Evolutionary conservation across 2,797 vertebrate genomes (phyloP).

Genomic region (Triplophysa yarkandensis): DNA sequence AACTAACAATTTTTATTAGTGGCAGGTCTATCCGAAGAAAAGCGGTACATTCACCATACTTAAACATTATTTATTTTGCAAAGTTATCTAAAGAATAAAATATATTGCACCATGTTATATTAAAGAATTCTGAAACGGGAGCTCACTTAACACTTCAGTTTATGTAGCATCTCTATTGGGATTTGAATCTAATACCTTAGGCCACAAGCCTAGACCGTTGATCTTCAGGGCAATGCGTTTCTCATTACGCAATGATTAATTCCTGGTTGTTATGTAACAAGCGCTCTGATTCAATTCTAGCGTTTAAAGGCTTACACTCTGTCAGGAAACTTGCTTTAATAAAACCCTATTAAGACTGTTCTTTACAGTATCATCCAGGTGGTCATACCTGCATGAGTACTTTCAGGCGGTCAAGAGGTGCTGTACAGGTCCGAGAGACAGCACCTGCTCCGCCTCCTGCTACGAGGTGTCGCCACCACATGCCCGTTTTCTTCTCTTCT

Average conservation of each 20-base stretch:
- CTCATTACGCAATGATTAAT: neutral
- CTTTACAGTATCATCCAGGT: neutral
- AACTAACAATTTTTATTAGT: too few species aligned
- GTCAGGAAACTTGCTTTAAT: neutral
- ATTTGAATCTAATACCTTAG: neutral
- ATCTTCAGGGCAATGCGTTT: neutral
- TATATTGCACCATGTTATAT: neutral
- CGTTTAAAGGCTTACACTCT: neutral
- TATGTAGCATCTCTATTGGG: neutral
- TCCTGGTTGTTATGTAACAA: neutral
- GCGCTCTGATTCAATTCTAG: neutral
- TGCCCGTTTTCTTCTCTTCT: slow-evolving; percentile 91
- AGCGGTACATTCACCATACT: neutral
- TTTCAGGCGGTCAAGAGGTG: slow-evolving; percentile 92
- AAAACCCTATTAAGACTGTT: neutral
- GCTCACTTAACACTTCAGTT: neutral
- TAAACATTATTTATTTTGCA: neutral
- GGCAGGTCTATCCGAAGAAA: too few species aligned
- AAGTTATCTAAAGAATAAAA: neutral
- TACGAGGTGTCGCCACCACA: slow-evolving; percentile 97
- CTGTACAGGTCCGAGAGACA: slow-evolving; percentile 92
- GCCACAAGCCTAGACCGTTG: neutral
- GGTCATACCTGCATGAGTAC: slow-evolving; percentile 93
- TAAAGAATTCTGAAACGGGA: neutral
- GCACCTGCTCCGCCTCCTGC: slow-evolving; percentile 93